A percentile compares a stretch with the other conserved stretches of the same genome.
phyloP scores from a whole-genome alignment of 2,113 vertebrate genomes.

The Emydocephalus ijimae region DNA sequence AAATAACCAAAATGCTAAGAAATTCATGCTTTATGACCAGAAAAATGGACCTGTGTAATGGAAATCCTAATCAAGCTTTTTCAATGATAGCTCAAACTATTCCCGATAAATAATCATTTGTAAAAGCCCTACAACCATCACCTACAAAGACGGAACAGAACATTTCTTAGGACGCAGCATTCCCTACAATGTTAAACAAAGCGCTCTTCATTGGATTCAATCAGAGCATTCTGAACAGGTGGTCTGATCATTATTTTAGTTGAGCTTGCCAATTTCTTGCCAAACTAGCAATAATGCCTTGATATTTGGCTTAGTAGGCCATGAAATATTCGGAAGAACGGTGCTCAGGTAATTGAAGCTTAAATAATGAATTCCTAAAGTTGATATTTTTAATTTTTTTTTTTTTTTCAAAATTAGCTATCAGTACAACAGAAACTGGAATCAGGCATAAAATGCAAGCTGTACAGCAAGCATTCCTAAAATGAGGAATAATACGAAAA shows the following conservation, averaged over 20 bases:
- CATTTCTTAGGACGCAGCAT: constrained; percentile 24
- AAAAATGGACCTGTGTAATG: not conserved
- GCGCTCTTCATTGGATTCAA: constrained; percentile 48
- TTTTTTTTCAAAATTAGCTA: constrained; percentile 14
- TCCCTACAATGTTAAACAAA: constrained; percentile 36
- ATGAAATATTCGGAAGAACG: not conserved
- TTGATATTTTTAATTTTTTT: not conserved
- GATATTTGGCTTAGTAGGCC: not conserved
- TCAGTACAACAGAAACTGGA: not conserved
- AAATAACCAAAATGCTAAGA: not conserved
- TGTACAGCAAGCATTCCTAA: not conserved
- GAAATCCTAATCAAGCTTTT: not conserved
- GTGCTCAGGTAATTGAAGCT: constrained; percentile 19
- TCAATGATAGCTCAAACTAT: not conserved
- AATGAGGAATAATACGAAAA: constrained; percentile 13
- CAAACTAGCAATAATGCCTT: constrained; percentile 15
- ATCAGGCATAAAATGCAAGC: fast-evolving
- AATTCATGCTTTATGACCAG: not conserved
- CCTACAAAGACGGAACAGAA: constrained; percentile 41
- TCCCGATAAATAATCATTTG: not conserved
- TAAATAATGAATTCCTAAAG: constrained; percentile 20
- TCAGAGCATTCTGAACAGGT: constrained; percentile 55
- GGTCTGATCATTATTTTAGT: constrained; percentile 42
- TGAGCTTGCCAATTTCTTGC: constrained; percentile 6
- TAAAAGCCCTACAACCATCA: constrained; percentile 28